Evolutionary conservation across 2,113 vertebrate genomes (phyloP), one percentile per base, ranked within the genome.

Genomic region (Egretta garzetta): DNA sequence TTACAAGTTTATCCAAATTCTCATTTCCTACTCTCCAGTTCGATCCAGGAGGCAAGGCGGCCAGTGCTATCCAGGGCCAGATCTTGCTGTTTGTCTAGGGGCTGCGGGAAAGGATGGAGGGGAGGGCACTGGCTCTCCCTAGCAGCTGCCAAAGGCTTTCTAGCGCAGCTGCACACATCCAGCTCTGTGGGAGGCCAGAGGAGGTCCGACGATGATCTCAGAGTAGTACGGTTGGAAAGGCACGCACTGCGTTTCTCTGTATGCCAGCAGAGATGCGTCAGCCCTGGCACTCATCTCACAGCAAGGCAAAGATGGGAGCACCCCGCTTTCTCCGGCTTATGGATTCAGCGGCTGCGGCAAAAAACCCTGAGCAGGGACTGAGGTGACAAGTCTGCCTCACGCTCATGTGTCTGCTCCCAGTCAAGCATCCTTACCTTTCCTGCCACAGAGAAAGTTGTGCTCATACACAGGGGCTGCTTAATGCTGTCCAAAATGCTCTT

Each of bases 401-500:
- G 4, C 39, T 53, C 43, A 6, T 77, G 22, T 30, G 14, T 37
- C 66, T 86, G 37, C 30, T 35, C n/a, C 26, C 28, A 26, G 33
- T 28, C 21, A 32, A 90, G 41, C 58, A 39, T 41, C 67, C 26
- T 60, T 47, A 20, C 24, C n/a, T 86, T 79, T 89, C n/a, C 71
- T 71, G n/a, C 47, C 43, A 49, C 53, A 59, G n/a, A 84, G 28
- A 27, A 59, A 81, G 14, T 26, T 56, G 18, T 0, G 0, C 14
- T 91, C 18, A 11, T 28, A 26, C 12, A 14, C 0, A 0, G 18
- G 16, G 11, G 16, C 15, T 1, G 2, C 50, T 33, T 30, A 9
- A 14, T 5, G 9, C 41, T 52, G 50, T 72, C 64, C 76, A 74
- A 88, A 88, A 90, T 32, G 7, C 16, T 75, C 19, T 24, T 74